Percentiles rank a stretch among this genome's conserved stretches.
Conservation (phyloP, 2,113 vertebrate genomes). For the Lucifuga dentata region DNA sequence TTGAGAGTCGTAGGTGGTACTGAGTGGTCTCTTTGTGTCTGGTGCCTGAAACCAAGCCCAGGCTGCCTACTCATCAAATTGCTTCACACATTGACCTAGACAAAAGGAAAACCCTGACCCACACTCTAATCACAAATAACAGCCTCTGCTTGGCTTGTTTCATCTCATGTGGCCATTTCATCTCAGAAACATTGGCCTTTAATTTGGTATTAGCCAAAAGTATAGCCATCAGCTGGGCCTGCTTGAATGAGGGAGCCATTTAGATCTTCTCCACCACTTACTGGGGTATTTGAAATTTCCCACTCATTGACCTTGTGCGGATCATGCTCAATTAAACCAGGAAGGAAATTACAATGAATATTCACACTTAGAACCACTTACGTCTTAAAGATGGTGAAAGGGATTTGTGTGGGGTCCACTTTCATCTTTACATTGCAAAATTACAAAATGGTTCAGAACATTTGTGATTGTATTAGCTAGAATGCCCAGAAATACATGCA, state of each 20-base stretch:
- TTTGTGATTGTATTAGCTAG: neutral
- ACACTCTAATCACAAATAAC: conserved; percentile 67
- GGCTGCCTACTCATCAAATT: conserved; percentile 67
- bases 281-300: conserved; percentile 60
- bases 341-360: conserved; percentile 42
- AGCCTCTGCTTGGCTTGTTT: conserved; percentile 64
- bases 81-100: conserved; percentile 65
- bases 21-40: conserved; percentile 60
- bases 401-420: conserved; percentile 24
- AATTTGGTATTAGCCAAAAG: conserved; percentile 65
- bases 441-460: neutral
- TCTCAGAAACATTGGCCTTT: conserved; percentile 62
- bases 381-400: conserved; percentile 29
- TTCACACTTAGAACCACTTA: conserved; percentile 29
- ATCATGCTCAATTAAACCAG: conserved; percentile 53
- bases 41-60: conserved; percentile 46
- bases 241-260: conserved; percentile 37
- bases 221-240: conserved; percentile 47
- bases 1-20: conserved; percentile 29
- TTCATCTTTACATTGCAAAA: too few species aligned
- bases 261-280: conserved; percentile 37
- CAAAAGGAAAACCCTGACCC: conserved; percentile 73
- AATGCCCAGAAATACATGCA: conserved; percentile 13
- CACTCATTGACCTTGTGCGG: conserved; percentile 54
- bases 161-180: conserved; percentile 63